Evolutionary conservation across 2,113 vertebrate genomes (phyloP).

Genomic region (Oryzias curvinotus): DNA sequence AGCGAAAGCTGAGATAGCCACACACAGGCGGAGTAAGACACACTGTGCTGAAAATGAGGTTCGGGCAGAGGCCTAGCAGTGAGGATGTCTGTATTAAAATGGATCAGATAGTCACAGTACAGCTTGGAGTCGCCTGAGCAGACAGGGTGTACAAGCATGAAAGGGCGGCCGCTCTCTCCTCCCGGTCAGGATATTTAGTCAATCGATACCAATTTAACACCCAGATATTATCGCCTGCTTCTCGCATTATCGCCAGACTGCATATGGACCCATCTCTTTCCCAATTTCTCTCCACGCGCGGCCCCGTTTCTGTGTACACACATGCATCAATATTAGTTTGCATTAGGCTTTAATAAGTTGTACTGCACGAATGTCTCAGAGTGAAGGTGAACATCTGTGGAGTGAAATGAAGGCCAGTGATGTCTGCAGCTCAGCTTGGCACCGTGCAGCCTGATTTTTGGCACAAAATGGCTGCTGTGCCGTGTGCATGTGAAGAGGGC

Average conservation of each 20-base stretch:
- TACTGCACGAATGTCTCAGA: conserved; percentile 49
- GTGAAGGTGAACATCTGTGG: conserved; percentile 57
- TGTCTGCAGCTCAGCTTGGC: conserved; percentile 34
- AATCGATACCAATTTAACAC: conserved; percentile 75
- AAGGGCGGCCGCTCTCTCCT: conserved; percentile 57
- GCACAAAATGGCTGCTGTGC: conserved; percentile 65
- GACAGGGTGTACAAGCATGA: conserved; percentile 58
- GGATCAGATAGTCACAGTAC: conserved; percentile 69
- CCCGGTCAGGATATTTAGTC: conserved; percentile 71
- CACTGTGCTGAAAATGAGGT: conserved; percentile 59
- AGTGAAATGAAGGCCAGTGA: conserved; percentile 54
- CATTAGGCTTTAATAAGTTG: conserved; percentile 69
- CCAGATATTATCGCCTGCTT: conserved; percentile 67
- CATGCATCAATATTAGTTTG: conserved; percentile 67
- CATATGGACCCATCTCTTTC: conserved; percentile 60
- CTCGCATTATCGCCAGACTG: conserved; percentile 65
- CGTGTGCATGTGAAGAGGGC: conserved; percentile 29
- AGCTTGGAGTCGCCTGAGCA: conserved; percentile 51
- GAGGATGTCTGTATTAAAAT: conserved; percentile 66
- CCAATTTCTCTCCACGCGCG: conserved; percentile 42
- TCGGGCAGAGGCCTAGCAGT: conserved; percentile 48
- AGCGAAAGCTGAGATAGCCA: conserved; percentile 23
- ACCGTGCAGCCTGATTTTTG: conserved; percentile 16
- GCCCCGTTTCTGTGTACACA: conserved; percentile 50
- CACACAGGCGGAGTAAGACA: conserved; percentile 23